A percentile compares a stretch with the other conserved stretches of the same genome.
Conservation (phyloP, 2,113 vertebrate species). For the Bungarus multicinctus region DNA sequence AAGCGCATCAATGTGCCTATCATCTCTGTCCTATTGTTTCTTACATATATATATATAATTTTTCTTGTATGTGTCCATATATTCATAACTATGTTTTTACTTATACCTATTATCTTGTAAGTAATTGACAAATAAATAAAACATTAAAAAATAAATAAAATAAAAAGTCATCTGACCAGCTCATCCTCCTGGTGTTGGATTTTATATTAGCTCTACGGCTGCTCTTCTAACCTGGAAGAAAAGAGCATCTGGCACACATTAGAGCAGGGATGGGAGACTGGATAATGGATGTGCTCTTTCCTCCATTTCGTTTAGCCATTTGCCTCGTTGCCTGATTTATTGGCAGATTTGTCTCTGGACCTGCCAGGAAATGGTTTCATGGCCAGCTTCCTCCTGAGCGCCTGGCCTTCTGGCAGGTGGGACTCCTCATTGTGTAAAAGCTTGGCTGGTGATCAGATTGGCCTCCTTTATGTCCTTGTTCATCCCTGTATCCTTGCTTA, state of each 20-base stretch:
- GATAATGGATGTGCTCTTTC: not conserved
- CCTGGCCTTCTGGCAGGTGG: not conserved
- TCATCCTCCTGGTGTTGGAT: not conserved
- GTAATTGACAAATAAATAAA: no score
- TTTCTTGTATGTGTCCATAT: no score
- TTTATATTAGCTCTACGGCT: not conserved
- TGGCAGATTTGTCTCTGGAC: not conserved
- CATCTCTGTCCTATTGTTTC: no score
- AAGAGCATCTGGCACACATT: not conserved
- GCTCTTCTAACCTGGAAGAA: not conserved
- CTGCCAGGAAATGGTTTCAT: not conserved
- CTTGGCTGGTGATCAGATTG: not conserved
- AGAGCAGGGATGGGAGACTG: not conserved
- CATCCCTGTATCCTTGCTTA: not conserved
- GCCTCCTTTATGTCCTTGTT: not conserved
- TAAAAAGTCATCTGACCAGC: not conserved
- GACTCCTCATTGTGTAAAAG: not conserved
- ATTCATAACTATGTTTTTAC: no score
- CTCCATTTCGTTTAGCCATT: not conserved
- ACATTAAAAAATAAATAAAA: no score
- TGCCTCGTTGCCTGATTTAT: constrained; percentile 9
- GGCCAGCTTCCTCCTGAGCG: not conserved
- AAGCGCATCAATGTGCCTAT: no score
- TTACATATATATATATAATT: no score
- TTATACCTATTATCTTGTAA: no score